Evolutionary conservation across 2,113 vertebrate species (phyloP).

Genomic region (Aix galericulata): DNA sequence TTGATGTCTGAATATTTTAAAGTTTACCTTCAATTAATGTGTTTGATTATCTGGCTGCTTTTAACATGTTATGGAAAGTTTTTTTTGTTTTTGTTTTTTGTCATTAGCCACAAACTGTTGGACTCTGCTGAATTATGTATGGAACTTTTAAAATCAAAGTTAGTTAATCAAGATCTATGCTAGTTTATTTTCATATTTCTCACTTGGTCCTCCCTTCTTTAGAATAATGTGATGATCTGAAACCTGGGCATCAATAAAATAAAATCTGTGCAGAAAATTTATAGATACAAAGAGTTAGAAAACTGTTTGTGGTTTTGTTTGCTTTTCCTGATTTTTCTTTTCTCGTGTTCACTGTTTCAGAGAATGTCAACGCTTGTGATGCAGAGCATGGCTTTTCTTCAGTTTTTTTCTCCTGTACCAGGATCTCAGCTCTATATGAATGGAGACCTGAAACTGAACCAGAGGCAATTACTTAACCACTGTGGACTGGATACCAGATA

Average conservation of each 20-base stretch:
- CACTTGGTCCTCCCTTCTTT: neutral
- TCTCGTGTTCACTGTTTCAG: conserved; percentile 71
- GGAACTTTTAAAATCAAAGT: neutral
- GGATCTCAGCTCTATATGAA: conserved; percentile 85
- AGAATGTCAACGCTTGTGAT: conserved; percentile 92
- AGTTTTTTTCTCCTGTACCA: conserved; percentile 86
- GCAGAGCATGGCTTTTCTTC: conserved; percentile 91
- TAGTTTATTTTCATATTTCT: neutral
- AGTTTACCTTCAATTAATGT: neutral
- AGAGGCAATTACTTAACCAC: conserved; percentile 84
- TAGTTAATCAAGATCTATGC: neutral
- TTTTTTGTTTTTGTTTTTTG: neutral
- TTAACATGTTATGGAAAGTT: neutral
- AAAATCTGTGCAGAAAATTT: neutral
- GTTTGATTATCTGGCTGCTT: neutral
- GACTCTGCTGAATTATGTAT: neutral
- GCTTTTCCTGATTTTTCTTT: neutral
- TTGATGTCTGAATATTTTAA: neutral
- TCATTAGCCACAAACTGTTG: neutral
- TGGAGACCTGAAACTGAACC: conserved; percentile 89
- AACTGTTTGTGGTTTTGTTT: neutral
- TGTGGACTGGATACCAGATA: conserved; percentile 86
- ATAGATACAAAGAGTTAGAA: neutral
- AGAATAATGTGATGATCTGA: neutral
- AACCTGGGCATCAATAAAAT: neutral